Conservation (phyloP, 1,140 invertebrate genomes). For the Rhysida immarginata region DNA sequence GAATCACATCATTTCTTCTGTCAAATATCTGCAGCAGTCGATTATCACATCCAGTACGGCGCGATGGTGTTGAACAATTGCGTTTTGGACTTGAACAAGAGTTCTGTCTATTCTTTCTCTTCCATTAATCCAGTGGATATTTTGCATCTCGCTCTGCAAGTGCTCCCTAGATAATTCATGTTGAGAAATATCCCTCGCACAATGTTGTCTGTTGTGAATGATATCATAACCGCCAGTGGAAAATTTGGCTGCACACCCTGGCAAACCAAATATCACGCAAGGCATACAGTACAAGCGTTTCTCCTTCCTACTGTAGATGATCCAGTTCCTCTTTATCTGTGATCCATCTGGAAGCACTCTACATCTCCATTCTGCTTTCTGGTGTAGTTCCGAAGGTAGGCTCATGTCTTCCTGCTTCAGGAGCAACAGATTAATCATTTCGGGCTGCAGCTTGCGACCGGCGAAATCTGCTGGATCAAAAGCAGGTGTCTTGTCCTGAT, state of each 20-base stretch:
- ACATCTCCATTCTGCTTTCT: neutral
- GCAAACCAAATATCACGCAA: neutral
- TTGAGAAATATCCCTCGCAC: too few relatives aligned
- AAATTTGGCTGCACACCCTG: neutral
- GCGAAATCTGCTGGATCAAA: neutral
- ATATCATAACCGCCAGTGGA: too few relatives aligned
- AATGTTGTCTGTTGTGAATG: too few relatives aligned
- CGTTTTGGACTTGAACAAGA: neutral
- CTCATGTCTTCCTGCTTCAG: neutral
- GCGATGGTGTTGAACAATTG: neutral
- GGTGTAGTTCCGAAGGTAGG: neutral
- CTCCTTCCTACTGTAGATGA: neutral
- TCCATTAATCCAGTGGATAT: neutral
- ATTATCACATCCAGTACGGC: neutral
- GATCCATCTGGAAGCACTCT: neutral
- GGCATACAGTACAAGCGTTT: neutral
- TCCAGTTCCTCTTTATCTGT: neutral
- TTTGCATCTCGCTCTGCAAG: neutral
- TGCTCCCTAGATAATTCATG: too few relatives aligned
- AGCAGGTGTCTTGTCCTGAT: too few relatives aligned
- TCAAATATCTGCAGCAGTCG: neutral
- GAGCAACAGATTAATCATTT: neutral
- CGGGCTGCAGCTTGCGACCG: neutral
- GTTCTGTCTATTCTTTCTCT: neutral
- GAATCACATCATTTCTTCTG: neutral